These are phyloP conservation scores for Microplitis mediator DNA, from an alignment of 1,140 invertebrate genomes.

Conservation along the genomic window DNA sequence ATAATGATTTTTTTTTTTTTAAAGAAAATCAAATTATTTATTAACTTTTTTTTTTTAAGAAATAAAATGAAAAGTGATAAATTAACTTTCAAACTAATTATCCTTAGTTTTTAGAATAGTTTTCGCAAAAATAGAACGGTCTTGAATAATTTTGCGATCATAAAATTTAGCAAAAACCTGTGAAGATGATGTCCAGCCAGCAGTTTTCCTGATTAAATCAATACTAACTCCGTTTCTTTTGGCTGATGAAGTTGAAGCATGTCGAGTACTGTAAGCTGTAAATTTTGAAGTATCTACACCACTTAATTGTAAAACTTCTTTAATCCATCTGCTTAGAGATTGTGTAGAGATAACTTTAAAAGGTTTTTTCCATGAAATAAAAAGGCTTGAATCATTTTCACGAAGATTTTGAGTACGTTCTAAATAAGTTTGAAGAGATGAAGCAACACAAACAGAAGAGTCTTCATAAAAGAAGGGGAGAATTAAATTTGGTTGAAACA, in stretches of 20 bases:
- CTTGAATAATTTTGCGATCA: neutral
- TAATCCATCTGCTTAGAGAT: constrained; percentile 30
- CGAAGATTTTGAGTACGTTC: neutral
- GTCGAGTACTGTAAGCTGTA: constrained; percentile 22
- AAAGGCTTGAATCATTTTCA: neutral
- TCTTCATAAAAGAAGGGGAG: constrained; percentile 12
- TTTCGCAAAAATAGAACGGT: constrained; percentile 6
- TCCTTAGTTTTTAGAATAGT: constrained; percentile 5
- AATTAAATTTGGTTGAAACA: constrained; percentile 14
- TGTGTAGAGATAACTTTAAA: constrained; percentile 15
- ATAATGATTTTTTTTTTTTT: too few species aligned
- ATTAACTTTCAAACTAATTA: neutral
- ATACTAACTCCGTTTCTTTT: constrained; percentile 11
- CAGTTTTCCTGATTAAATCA: constrained; percentile 23
- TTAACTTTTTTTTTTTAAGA: too few species aligned
- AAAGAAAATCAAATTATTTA: too few species aligned
- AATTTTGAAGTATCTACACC: constrained; percentile 24
- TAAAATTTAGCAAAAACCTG: constrained; percentile 24
- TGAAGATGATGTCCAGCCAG: constrained; percentile 20
- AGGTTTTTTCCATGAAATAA: constrained; percentile 20
- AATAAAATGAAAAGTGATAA: too few species aligned
- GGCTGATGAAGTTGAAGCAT: constrained; percentile 29
- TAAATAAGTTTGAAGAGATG: constrained; percentile 7
- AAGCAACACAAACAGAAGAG: constrained; percentile 16
- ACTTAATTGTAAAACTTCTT: constrained; percentile 16